phyloP scores from a whole-genome alignment of 2,113 vertebrate species.

The Sigmodon hispidus region DNA sequence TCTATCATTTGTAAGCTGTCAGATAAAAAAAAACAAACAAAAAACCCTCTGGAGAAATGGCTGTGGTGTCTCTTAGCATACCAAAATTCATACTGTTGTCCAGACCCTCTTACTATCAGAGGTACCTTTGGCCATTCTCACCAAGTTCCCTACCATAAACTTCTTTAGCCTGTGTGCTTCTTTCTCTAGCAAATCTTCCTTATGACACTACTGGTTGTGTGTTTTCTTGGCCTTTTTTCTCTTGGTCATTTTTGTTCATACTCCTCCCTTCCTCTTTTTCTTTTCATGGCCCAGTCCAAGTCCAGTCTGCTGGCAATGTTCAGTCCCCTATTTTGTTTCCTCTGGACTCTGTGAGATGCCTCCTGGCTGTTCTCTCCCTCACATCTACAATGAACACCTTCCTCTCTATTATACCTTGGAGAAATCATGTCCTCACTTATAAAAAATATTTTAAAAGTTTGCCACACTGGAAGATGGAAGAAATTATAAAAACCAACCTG shows the following conservation, averaged over 20 bases:
- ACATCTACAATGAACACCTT: not conserved
- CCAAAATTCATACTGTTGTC: not conserved
- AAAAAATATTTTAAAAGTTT: conserved; percentile 2
- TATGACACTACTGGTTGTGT: not conserved
- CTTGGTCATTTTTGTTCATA: not conserved
- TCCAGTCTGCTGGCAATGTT: not conserved
- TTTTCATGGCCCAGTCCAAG: not conserved
- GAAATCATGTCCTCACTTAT: not conserved
- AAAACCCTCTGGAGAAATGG: not conserved
- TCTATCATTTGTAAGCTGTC: not conserved
- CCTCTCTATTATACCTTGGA: not conserved
- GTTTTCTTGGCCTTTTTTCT: not conserved
- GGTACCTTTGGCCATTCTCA: not conserved
- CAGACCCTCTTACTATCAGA: not conserved
- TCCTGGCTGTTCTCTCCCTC: not conserved
- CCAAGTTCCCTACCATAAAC: not conserved
- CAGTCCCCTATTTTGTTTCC: not conserved
- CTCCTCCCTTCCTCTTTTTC: not conserved
- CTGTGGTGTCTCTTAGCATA: not conserved
- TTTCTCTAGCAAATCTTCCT: not conserved
- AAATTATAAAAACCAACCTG: not conserved
- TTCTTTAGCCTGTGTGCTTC: not conserved
- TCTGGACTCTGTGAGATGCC: not conserved
- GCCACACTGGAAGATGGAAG: not conserved
- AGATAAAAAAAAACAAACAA: not conserved